Percentiles rank a stretch among this genome's conserved stretches.
phyloP scores from a whole-genome alignment of 2,888 invertebrate species.

The Ethmia dodecea region DNA sequence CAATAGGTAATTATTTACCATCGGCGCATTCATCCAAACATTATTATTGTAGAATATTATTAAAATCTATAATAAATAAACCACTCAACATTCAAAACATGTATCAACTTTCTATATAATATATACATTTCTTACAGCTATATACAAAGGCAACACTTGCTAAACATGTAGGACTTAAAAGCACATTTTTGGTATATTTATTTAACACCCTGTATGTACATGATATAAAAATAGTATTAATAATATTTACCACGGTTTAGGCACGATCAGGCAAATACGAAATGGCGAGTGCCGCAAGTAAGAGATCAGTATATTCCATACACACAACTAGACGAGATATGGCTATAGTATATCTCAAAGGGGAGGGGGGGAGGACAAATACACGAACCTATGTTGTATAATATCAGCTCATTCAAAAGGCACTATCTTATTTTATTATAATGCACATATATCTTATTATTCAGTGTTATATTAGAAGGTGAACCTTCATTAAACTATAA shows the following conservation, averaged over 20 bases:
- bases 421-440: constrained; percentile 23
- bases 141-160: constrained; percentile 67
- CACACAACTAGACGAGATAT: constrained; percentile 12
- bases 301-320: constrained; percentile 62
- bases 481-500: not conserved
- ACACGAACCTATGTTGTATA: constrained; percentile 13
- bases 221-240: constrained; percentile 68
- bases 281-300: constrained; percentile 48
- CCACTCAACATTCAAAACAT: constrained; percentile 20
- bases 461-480: not conserved
- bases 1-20: too few relatives aligned
- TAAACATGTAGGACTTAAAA: constrained; percentile 61
- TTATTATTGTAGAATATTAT: too few relatives aligned
- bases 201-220: constrained; percentile 76
- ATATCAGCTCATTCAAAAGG: constrained; percentile 37
- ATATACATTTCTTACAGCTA: constrained; percentile 20
- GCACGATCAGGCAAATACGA: constrained; percentile 61
- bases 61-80: constrained; percentile 47
- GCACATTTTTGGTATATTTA: constrained; percentile 72
- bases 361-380: not conserved
- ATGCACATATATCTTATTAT: too few relatives aligned
- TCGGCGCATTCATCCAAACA: not conserved
- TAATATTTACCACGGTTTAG: constrained; percentile 50
- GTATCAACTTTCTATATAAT: not conserved
- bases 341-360: constrained; percentile 3